Evolutionary conservation across 2,888 invertebrate genomes (phyloP).

Genomic region (Pristionchus exspectatus): DNA sequence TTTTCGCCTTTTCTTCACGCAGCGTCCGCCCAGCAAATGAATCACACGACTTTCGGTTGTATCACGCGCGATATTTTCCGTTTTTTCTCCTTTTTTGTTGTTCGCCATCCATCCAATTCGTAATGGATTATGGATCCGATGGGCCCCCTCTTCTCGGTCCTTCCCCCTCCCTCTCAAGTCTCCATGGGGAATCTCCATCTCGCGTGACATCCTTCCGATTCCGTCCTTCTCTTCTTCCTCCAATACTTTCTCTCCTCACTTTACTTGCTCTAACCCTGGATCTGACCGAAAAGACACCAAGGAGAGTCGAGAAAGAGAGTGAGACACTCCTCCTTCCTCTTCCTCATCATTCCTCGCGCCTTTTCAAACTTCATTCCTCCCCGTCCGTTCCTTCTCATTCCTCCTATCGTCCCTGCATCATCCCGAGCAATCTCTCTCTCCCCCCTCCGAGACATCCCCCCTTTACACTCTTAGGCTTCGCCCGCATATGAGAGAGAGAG

Average conservation of each 20-base stretch:
- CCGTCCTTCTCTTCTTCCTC: slow-evolving; percentile 10
- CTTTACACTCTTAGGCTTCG: slow-evolving; percentile 41
- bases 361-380: slow-evolving; percentile 16
- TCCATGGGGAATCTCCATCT: slow-evolving; percentile 12
- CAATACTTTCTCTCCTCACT: neutral
- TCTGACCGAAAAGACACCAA: neutral
- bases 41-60: slow-evolving; percentile 37
- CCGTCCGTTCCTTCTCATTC: neutral
- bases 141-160: neutral
- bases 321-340: neutral
- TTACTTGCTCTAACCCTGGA: neutral
- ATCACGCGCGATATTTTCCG: neutral
- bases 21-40: neutral
- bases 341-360: slow-evolving; percentile 17
- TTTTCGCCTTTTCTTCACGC: slow-evolving; percentile 15
- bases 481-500: slow-evolving; percentile 22
- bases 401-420: neutral
- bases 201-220: slow-evolving; percentile 36
- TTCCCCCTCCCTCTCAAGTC: neutral
- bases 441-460: neutral
- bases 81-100: neutral
- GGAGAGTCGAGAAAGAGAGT: neutral
- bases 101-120: neutral
- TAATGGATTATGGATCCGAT: neutral
- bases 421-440: neutral